phyloP scores from a whole-genome alignment of 2,113 vertebrate genomes.

The Abramis brama region DNA sequence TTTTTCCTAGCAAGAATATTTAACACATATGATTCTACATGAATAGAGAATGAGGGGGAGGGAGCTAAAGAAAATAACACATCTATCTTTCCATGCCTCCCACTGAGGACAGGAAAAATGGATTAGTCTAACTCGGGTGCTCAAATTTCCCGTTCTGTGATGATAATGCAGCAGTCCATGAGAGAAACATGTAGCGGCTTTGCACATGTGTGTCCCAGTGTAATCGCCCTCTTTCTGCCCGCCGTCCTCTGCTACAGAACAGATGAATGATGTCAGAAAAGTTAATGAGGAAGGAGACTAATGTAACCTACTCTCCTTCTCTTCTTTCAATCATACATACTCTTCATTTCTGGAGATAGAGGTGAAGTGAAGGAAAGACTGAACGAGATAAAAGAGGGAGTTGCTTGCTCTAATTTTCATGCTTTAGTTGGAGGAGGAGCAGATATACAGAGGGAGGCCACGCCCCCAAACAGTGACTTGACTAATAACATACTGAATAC shows the following conservation, averaged over 20 bases:
- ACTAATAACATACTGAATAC: slow-evolving; percentile 75
- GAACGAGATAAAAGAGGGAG: slow-evolving; percentile 47
- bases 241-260: slow-evolving; percentile 35
- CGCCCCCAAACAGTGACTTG: slow-evolving; percentile 74
- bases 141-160: slow-evolving; percentile 27
- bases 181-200: slow-evolving; percentile 17
- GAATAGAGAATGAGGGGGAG: slow-evolving; percentile 40
- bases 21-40: slow-evolving; percentile 62
- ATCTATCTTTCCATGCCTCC: slow-evolving; percentile 38
- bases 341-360: slow-evolving; percentile 44
- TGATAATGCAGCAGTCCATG: not conserved
- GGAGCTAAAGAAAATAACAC: slow-evolving; percentile 14
- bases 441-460: slow-evolving; percentile 65
- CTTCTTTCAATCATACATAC: slow-evolving; percentile 42
- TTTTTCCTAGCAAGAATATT: slow-evolving; percentile 62
- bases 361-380: not conserved
- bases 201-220: slow-evolving; percentile 40
- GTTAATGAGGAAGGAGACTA: slow-evolving; percentile 56
- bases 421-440: slow-evolving; percentile 40
- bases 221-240: not conserved
- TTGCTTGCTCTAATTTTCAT: slow-evolving; percentile 15
- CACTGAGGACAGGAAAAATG: slow-evolving; percentile 39
- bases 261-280: slow-evolving; percentile 55
- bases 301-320: slow-evolving; percentile 52
- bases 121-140: slow-evolving; percentile 1